Conservation (phyloP, 2,888 invertebrate genomes). For the Aethes cnicana region DNA sequence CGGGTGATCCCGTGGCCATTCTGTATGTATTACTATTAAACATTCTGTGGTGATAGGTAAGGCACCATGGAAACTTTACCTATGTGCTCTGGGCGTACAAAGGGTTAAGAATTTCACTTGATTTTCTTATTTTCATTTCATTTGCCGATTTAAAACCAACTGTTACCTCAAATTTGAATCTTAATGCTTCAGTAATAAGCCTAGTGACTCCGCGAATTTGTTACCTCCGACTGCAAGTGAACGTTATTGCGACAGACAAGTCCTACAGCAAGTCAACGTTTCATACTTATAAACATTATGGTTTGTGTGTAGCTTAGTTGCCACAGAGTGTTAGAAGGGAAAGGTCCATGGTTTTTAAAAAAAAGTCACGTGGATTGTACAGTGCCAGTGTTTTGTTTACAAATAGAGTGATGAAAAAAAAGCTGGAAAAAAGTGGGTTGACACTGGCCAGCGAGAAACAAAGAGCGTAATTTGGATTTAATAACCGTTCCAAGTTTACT, state of each 20-base stretch:
- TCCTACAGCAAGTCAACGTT: slow-evolving; percentile 64
- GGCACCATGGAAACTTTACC: too few relatives aligned
- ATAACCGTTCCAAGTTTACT: slow-evolving; percentile 16
- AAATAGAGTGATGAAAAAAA: slow-evolving; percentile 17
- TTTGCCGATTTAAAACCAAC: slow-evolving; percentile 40
- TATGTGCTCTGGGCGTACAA: too few relatives aligned
- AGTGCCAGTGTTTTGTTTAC: slow-evolving; percentile 26
- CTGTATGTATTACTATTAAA: too few relatives aligned
- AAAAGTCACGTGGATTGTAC: slow-evolving; percentile 10
- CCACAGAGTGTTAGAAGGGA: slow-evolving; percentile 68
- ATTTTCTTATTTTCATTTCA: too few relatives aligned
- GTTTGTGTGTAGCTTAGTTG: slow-evolving; percentile 72
- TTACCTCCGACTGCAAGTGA: slow-evolving; percentile 7
- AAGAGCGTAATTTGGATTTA: slow-evolving; percentile 19
- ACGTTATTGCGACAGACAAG: slow-evolving; percentile 65
- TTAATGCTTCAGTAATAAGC: slow-evolving; percentile 38
- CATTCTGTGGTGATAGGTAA: too few relatives aligned
- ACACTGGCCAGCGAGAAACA: slow-evolving; percentile 19
- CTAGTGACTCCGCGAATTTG: slow-evolving; percentile 16
- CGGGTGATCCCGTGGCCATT: too few relatives aligned
- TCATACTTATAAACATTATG: slow-evolving; percentile 76
- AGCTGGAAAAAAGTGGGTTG: slow-evolving; percentile 19
- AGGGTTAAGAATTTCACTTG: too few relatives aligned
- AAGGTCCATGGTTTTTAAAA: slow-evolving; percentile 56
- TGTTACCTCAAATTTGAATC: slow-evolving; percentile 41